Evolutionary conservation across 2,113 vertebrate genomes (phyloP), one percentile per base, ranked within the genome.

Genomic region (Ptilonorhynchus violaceus): DNA sequence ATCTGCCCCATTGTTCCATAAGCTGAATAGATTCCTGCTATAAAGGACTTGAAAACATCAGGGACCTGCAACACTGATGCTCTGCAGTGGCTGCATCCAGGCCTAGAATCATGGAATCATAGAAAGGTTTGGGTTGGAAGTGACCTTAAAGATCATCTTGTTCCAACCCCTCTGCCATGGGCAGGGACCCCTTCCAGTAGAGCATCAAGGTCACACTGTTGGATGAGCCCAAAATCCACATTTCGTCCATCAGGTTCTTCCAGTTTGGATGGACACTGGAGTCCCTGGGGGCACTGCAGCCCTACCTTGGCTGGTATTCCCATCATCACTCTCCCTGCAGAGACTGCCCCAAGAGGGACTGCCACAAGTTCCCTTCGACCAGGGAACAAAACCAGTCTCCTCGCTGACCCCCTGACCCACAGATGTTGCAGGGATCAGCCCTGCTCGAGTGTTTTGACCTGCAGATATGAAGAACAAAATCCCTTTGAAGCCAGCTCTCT

Each of bases 1-100:
- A 4, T 42, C 35, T 55, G 37, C 44, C 5, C 9, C 7, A 8
- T 30, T 56, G 37, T 28, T 73, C 50, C 37, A 44, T 27, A 20
- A 31, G 8, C 4, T 42, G 21, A 27, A 59, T 0, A 75, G 15
- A 25, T 4, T 30, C 2, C 0, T 31, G 9, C 13, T 56, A 2
- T 9, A 62, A 67, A 35, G 49, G 56, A 21, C 10, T 12, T 31
- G 81, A 39, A 72, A 63, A 37, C 31, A 42, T 53, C 30, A 72
- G 47, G 35, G 37, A 42, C 19, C 15, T 58, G 18, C 22, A 78
- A 27, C 28, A 50, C 31, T 42, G 49, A 10, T 46, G 22, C 39
- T 17, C 31, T 73, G 16, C 22, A 88, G 41, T 37, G 33, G 15
- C 30, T 77, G 18, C 31, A 62, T 31, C 18, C 17, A 28, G 0